phyloP scores from a whole-genome alignment of 2,888 invertebrate species.

The Sussaba pulchella region DNA sequence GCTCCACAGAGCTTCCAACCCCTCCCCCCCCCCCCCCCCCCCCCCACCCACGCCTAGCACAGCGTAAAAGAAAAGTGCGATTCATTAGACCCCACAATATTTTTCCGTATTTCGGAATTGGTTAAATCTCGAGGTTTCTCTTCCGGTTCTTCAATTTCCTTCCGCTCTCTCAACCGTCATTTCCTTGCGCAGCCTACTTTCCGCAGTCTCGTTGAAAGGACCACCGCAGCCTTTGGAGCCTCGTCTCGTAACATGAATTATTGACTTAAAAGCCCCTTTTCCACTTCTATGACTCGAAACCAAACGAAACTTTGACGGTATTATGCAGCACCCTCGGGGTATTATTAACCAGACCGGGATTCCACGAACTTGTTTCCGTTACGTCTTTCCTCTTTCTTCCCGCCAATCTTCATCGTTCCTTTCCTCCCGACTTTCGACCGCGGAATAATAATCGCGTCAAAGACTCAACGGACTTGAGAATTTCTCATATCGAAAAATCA shows the following conservation, averaged over 20 bases:
- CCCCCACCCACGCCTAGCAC: too few species aligned
- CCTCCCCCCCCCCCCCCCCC: slow-evolving; percentile 1
- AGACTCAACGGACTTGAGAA: slow-evolving; percentile 1
- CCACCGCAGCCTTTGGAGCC: not conserved
- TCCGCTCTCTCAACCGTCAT: slow-evolving; percentile 63
- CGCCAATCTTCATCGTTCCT: slow-evolving; percentile 1
- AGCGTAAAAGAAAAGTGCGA: slow-evolving; percentile 50
- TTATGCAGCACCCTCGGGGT: slow-evolving; percentile 40
- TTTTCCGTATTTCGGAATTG: slow-evolving; percentile 69
- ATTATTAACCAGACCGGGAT: slow-evolving; percentile 44
- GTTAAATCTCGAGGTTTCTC: slow-evolving; percentile 44
- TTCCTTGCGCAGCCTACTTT: not conserved
- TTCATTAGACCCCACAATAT: slow-evolving; percentile 71
- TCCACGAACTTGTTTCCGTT: slow-evolving; percentile 36
- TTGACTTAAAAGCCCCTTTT: slow-evolving; percentile 55
- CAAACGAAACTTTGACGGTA: slow-evolving; percentile 39
- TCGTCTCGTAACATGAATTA: slow-evolving; percentile 70
- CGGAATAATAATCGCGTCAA: slow-evolving; percentile 37
- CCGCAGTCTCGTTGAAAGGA: not conserved
- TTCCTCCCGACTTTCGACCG: slow-evolving; percentile 7
- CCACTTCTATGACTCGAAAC: slow-evolving; percentile 28
- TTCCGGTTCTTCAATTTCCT: not conserved
- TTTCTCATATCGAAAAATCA: slow-evolving; percentile 1
- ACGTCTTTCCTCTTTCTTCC: slow-evolving; percentile 26
- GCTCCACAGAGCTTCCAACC: too few species aligned